Evolutionary conservation across 2,888 invertebrate species (phyloP).

Genomic region (Sinelater perroti): DNA sequence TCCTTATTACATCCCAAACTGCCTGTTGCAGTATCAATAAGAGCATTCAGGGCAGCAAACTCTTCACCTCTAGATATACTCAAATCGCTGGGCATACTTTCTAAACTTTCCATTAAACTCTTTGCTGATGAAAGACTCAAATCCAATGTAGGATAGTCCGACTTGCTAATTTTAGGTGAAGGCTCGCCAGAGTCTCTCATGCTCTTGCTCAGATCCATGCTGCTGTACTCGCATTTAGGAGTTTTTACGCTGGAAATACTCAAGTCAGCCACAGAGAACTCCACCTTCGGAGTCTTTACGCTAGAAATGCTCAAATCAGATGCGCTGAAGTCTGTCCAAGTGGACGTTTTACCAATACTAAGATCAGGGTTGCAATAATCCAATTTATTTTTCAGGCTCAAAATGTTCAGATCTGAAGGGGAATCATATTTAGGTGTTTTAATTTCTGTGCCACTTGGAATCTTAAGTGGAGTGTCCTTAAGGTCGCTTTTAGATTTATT

Average conservation of each 20-base stretch:
- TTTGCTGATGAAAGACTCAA: conserved; percentile 62
- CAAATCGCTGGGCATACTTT: conserved; percentile 47
- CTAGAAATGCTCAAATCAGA: conserved; percentile 50
- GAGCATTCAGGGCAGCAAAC: conserved; percentile 32
- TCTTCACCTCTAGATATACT: conserved; percentile 42
- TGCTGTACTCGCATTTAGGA: conserved; percentile 55
- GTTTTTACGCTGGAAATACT: conserved; percentile 59
- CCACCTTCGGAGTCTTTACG: conserved; percentile 62
- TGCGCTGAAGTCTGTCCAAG: conserved; percentile 44
- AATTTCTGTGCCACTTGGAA: conserved; percentile 50
- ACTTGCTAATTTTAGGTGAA: conserved; percentile 68
- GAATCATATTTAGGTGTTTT: conserved; percentile 63
- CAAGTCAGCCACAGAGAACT: conserved; percentile 59
- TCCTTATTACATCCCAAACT: conserved; percentile 11
- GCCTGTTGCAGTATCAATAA: conserved; percentile 29
- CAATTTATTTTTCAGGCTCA: conserved; percentile 61
- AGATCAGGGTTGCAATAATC: conserved; percentile 61
- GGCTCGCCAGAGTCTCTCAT: conserved; percentile 57
- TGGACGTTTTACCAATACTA: conserved; percentile 55
- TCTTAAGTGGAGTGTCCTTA: conserved; percentile 49
- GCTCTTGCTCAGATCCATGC: conserved; percentile 52
- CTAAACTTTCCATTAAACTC: conserved; percentile 45
- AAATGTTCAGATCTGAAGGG: conserved; percentile 65
- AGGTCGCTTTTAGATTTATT: conserved; percentile 47
- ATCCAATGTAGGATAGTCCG: conserved; percentile 63